Evolutionary conservation across 2,888 invertebrate species (phyloP).

Genomic region (Capitulum mitella): DNA sequence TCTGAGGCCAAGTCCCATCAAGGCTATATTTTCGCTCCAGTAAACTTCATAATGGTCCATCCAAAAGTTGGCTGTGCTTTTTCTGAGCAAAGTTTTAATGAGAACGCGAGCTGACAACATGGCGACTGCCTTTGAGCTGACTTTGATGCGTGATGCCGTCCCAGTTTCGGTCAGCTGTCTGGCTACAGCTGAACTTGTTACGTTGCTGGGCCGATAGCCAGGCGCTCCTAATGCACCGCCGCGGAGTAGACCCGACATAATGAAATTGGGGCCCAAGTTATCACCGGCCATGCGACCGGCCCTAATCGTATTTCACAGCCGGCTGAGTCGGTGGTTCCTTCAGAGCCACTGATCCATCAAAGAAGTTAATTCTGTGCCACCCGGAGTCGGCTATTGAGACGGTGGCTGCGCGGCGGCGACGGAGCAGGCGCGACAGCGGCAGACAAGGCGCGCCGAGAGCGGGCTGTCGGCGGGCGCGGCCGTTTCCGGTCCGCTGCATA

Average conservation of each 20-base stretch:
- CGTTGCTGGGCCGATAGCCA: not conserved
- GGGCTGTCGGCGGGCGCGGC: not conserved
- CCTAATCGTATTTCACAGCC: not conserved
- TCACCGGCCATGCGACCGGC: not conserved
- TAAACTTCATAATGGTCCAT: slow-evolving; percentile 10
- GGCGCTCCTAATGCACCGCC: not conserved
- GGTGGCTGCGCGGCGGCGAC: not conserved
- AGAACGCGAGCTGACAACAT: not conserved
- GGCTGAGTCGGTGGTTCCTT: not conserved
- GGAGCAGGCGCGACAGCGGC: not conserved
- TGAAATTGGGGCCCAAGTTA: not conserved
- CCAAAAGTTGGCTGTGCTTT: not conserved
- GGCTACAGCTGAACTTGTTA: not conserved
- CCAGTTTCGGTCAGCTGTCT: not conserved
- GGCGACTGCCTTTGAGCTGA: not conserved
- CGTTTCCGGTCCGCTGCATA: not conserved
- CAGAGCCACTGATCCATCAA: not conserved
- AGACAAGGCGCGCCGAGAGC: too few relatives aligned
- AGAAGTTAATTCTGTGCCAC: slow-evolving; percentile 10
- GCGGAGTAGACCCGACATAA: not conserved
- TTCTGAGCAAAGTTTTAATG: not conserved
- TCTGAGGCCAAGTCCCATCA: not conserved
- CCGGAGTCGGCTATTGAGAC: not conserved
- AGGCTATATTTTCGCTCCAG: not conserved
- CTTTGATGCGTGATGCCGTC: not conserved